Evolutionary conservation across 2,797 vertebrate species (phyloP).

Genomic region (Hydrocynus forskahlii): DNA sequence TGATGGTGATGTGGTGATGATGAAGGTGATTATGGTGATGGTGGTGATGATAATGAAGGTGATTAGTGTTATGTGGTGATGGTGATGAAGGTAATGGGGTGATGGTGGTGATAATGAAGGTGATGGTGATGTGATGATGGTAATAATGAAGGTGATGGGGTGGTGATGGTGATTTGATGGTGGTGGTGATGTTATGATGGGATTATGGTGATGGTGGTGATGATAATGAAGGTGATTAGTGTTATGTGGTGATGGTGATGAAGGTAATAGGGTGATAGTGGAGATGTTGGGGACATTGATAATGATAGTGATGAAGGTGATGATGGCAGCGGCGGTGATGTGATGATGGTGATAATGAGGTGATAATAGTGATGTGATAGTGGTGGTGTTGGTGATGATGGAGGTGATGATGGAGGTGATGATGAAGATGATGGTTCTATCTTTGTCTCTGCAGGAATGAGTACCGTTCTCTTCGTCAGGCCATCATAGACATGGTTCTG

Average conservation of each 20-base stretch:
- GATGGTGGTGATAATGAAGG: background rate
- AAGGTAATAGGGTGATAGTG: background rate
- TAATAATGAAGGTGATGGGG: background rate
- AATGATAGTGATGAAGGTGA: background rate
- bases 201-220: no score
- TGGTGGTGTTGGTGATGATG: no score
- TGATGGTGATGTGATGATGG: background rate
- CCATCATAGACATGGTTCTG: constrained; percentile 96
- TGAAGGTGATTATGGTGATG: background rate
- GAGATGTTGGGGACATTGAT: background rate
- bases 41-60: background rate
- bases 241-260: background rate
- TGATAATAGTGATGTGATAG: background rate
- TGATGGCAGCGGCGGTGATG: no score
- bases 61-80: background rate
- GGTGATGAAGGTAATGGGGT: background rate
- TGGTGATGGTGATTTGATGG: no score
- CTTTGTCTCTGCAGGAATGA: constrained; percentile 82
- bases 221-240: no score
- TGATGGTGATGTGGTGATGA: background rate
- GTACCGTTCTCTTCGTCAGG: constrained; percentile 91
- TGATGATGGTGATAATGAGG: no score
- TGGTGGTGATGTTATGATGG: no score
- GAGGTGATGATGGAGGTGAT: background rate
- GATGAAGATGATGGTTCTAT: background rate